Conservation (phyloP, 2,888 invertebrate species). For the Hypena proboscidalis region DNA sequence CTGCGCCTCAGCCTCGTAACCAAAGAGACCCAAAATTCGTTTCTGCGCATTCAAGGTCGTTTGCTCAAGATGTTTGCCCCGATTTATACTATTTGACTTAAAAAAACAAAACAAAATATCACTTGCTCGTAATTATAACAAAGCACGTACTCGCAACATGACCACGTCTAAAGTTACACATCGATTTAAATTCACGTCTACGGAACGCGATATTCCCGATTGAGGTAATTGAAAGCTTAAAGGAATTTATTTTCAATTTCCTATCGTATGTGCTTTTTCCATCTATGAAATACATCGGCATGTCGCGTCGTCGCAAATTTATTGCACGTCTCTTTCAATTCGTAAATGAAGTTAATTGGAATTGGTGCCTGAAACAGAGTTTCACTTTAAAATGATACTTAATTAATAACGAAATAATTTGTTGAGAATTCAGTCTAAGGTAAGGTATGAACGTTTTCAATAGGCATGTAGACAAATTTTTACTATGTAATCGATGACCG, state of each 20-base stretch:
- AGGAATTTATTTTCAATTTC: slow-evolving; percentile 84
- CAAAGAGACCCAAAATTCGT: too few species aligned
- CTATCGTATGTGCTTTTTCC: slow-evolving; percentile 73
- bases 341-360: slow-evolving; percentile 34
- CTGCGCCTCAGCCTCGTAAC: too few species aligned
- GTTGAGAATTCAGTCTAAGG: too few species aligned
- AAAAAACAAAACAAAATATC: background rate
- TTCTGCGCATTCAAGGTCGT: too few species aligned
- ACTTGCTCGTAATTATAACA: slow-evolving; percentile 19
- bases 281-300: slow-evolving; percentile 62
- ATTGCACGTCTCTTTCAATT: slow-evolving; percentile 58
- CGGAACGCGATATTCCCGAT: slow-evolving; percentile 74
- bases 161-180: slow-evolving; percentile 33
- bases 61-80: too few species aligned
- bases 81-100: too few species aligned
- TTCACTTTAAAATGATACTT: too few species aligned
- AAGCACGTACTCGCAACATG: slow-evolving; percentile 17
- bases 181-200: slow-evolving; percentile 59
- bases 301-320: slow-evolving; percentile 58
- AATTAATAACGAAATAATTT: too few species aligned
- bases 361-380: background rate
- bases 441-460: too few species aligned
- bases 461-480: too few species aligned
- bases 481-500: too few species aligned
- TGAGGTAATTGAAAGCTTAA: slow-evolving; percentile 83